A percentile compares a stretch with the other conserved stretches of the same genome.
These are phyloP conservation scores for Phylloscopus whistleri DNA, from an alignment of 2,113 vertebrate species.

Conservation along the genomic window DNA sequence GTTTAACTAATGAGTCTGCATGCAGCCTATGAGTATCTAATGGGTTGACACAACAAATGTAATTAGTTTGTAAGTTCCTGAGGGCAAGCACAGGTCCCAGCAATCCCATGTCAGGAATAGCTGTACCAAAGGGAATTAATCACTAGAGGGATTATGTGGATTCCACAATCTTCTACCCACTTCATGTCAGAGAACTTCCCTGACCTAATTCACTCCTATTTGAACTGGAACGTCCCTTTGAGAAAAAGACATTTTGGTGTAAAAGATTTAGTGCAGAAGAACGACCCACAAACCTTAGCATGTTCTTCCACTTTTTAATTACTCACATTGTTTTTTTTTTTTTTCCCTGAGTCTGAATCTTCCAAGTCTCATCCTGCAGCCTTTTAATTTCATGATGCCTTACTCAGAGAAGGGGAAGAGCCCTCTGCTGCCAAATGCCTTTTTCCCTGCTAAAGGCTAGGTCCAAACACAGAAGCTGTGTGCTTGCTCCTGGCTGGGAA, in stretches of 20 bases:
- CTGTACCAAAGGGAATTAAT: slow-evolving; percentile 27
- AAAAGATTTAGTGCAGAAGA: not conserved
- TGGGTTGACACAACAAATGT: slow-evolving; percentile 29
- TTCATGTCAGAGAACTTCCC: not conserved
- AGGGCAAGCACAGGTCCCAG: slow-evolving; percentile 17
- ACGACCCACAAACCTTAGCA: not conserved
- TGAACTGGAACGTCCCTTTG: not conserved
- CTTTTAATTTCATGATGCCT: not conserved
- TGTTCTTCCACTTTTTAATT: not conserved
- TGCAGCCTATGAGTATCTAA: slow-evolving; percentile 5
- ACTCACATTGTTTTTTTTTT: not conserved
- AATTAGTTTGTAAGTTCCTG: not conserved
- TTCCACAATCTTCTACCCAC: not conserved
- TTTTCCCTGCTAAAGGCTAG: not conserved
- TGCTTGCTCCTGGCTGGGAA: not conserved
- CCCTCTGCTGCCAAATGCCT: not conserved
- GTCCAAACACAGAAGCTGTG: not conserved
- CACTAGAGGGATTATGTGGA: not conserved
- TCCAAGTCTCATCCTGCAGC: not conserved
- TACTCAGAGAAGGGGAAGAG: not conserved
- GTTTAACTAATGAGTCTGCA: not conserved
- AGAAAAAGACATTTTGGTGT: not conserved
- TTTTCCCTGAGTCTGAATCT: not conserved
- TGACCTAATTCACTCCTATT: not conserved
- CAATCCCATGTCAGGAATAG: not conserved